Evolutionary conservation across 2,113 vertebrate species (phyloP).

Genomic region (Psilopogon haemacephalus): DNA sequence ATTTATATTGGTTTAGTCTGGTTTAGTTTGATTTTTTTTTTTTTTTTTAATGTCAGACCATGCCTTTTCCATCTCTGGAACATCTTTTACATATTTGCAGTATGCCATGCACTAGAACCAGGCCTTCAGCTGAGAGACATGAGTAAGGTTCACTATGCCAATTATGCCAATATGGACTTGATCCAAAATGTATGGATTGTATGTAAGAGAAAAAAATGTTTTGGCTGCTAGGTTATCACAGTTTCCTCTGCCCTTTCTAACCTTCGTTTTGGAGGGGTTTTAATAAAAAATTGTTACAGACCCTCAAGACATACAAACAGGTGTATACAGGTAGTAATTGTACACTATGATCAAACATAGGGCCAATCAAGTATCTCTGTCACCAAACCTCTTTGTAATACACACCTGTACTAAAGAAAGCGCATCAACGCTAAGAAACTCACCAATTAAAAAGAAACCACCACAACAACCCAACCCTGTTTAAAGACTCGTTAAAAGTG

Average conservation of each 20-base stretch:
- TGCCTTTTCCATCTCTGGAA: neutral
- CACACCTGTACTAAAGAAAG: neutral
- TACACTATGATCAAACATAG: neutral
- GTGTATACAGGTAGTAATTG: neutral
- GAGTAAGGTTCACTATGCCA: neutral
- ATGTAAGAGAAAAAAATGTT: neutral
- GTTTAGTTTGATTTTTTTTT: neutral
- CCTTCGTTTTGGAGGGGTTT: neutral
- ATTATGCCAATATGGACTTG: neutral
- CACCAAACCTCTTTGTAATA: neutral
- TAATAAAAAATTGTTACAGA: neutral
- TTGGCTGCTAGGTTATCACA: neutral
- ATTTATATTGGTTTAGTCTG: neutral
- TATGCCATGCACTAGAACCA: neutral
- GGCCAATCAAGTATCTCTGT: neutral
- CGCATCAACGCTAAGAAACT: neutral
- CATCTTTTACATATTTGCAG: neutral
- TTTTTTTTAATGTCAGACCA: neutral
- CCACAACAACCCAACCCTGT: too few species aligned
- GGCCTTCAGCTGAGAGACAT: neutral
- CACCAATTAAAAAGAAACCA: neutral
- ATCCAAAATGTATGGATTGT: neutral
- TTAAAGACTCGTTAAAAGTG: neutral
- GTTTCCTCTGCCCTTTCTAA: neutral
- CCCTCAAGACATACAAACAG: neutral